phyloP scores from a whole-genome alignment of 1,140 invertebrate species.

The Aradophagus sp. region DNA sequence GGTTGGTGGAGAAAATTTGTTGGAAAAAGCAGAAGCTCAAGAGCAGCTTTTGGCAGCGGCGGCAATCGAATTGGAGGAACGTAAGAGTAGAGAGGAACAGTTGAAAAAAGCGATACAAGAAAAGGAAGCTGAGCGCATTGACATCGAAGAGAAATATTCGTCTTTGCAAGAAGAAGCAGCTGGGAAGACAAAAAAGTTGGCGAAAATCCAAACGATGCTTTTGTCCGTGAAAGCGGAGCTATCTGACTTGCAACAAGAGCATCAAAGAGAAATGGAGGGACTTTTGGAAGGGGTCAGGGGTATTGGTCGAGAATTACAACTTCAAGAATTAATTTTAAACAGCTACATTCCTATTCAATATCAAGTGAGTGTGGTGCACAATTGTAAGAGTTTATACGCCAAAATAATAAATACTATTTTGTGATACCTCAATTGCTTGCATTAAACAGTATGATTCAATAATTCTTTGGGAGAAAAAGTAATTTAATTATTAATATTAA shows the following conservation, averaged over 20 bases:
- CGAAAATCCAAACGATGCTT: conserved; percentile 88
- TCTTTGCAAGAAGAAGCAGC: conserved; percentile 94
- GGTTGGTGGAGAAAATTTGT: conserved; percentile 97
- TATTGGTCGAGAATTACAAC: conserved; percentile 90
- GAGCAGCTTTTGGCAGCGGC: conserved; percentile 92
- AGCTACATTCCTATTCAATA: conserved; percentile 95
- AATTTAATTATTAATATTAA: conserved; percentile 4
- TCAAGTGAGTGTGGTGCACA: conserved; percentile 74
- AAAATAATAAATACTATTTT: too few relatives aligned
- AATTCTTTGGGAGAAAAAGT: not conserved
- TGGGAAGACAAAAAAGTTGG: conserved; percentile 94
- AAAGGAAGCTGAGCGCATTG: conserved; percentile 93
- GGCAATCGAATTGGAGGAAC: conserved; percentile 90
- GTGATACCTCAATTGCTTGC: too few relatives aligned
- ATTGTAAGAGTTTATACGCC: too few relatives aligned
- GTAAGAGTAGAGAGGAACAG: conserved; percentile 87
- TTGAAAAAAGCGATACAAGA: conserved; percentile 87
- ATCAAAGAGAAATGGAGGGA: conserved; percentile 97
- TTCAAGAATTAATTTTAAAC: conserved; percentile 90
- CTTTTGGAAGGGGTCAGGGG: conserved; percentile 93
- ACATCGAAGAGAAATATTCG: conserved; percentile 97
- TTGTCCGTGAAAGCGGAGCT: conserved; percentile 90
- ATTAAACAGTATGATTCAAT: too few relatives aligned
- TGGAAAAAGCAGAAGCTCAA: conserved; percentile 97
- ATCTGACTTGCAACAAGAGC: conserved; percentile 92